A percentile compares a stretch with the other conserved stretches of the same genome.
Conservation (phyloP, 2,888 invertebrate genomes). For the Conomelus anceps region DNA sequence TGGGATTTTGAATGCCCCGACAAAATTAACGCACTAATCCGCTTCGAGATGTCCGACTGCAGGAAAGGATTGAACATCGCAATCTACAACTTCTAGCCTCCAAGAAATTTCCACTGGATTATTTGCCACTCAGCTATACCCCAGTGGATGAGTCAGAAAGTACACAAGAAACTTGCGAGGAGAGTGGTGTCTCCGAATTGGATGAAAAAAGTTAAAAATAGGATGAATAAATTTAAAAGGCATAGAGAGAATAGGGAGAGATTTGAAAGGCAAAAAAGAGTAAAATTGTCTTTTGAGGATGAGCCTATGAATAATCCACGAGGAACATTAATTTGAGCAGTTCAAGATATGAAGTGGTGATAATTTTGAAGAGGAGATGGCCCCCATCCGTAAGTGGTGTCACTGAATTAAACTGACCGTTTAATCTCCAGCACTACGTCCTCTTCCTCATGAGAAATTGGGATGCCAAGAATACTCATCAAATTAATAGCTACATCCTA, state of each 20-base stretch:
- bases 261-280: no score
- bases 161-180: not conserved
- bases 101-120: not conserved
- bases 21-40: not conserved
- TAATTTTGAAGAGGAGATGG: not conserved
- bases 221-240: no score
- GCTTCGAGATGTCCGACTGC: not conserved
- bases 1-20: not conserved
- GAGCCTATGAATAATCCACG: not conserved
- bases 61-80: not conserved
- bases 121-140: not conserved
- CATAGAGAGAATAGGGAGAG: no score
- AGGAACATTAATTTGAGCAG: no score
- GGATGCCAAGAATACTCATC: not conserved
- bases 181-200: not conserved
- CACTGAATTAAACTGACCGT: not conserved
- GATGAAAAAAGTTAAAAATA: not conserved
- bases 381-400: not conserved
- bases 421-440: not conserved
- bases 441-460: not conserved
- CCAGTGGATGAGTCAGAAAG: not conserved
- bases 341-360: not conserved
- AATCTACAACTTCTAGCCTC: not conserved
- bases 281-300: no score
- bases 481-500: not conserved